Conservation (phyloP, 2,888 invertebrate species). For the Caenorhabditis sinica region DNA sequence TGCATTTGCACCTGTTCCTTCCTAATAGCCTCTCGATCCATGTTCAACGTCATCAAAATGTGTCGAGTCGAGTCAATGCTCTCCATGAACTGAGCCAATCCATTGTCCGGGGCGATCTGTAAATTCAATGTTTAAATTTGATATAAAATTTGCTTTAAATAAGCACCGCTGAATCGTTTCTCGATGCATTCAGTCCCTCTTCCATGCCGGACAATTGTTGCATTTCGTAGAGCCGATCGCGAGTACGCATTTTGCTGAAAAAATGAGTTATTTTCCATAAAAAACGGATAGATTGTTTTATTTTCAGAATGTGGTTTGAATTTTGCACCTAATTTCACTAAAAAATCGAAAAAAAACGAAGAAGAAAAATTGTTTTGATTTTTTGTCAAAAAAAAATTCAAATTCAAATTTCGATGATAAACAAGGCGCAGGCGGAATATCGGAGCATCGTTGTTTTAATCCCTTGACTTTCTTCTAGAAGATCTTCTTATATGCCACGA, state of each 20-base stretch:
- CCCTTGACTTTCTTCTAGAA: no score
- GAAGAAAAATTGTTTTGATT: no score
- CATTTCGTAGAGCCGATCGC: conserved; percentile 55
- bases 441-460: no score
- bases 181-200: conserved; percentile 1
- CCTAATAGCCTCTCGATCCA: conserved; percentile 48
- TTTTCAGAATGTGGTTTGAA: no score
- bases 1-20: conserved; percentile 46
- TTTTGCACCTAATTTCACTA: no score
- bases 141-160: not conserved
- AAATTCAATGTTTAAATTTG: not conserved
- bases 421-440: no score
- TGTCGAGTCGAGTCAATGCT: conserved; percentile 51
- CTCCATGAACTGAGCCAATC: conserved; percentile 44
- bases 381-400: no score
- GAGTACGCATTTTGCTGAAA: conserved; percentile 29
- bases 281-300: no score
- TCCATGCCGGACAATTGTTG: conserved; percentile 46
- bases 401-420: no score
- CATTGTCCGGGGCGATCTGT: conserved; percentile 13
- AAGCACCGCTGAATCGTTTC: not conserved
- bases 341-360: no score
- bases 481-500: no score
- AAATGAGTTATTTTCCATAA: no score
- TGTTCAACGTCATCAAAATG: conserved; percentile 35